Evolutionary conservation across 2,888 invertebrate genomes (phyloP), one percentile per base, ranked within the genome.

Genomic region (Drosophila limbata): DNA sequence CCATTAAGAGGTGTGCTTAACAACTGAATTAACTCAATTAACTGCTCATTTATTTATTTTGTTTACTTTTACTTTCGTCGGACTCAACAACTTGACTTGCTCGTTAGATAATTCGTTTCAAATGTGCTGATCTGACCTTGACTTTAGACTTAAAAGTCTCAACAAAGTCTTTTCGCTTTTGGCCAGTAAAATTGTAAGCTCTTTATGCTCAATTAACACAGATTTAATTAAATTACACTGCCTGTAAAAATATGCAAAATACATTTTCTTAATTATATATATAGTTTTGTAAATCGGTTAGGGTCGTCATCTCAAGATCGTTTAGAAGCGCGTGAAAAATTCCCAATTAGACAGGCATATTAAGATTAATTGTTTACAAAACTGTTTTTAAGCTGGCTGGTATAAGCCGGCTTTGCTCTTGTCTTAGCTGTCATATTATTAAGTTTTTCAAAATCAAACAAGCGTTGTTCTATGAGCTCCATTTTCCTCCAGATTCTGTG

Each of bases 11-110:
- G 68, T 55, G 56, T 53, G 53, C 63, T 65, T 59, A 73, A 79
- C 76, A 76, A 73, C 71, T 83, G 33, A 69, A 74, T 75, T 71
- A 76, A 71, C 55, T 78, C 66, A 82, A 81, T 82, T 79, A 84
- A 51, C 57, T 45, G 61, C 64, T 66, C 59, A 33, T 37, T 19
- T 45, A 69, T 28, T 69, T 77, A 57, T 69, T 59, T 70, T 50
- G 51, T 79, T 73, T 63, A 61, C 82, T 82, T 83, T 83, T 83
- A 83, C 82, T 83, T 84, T 84, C 76, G 53, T 63, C 59, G 15
- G 35, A 5, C 19, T 35, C 45, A 45, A 28, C 28, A 28, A 25
- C 37, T 17, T 5, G 11, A 45, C 25, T 25, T 39, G n/a, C 3
- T 4, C 31, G 33, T 17, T 3, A 37, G 19, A 33, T 47, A 55